A percentile compares a stretch with the other conserved stretches of the same genome.
Evolutionary conservation across 2,888 invertebrate species (phyloP).

Genomic region (Neocrepidodera transversa): DNA sequence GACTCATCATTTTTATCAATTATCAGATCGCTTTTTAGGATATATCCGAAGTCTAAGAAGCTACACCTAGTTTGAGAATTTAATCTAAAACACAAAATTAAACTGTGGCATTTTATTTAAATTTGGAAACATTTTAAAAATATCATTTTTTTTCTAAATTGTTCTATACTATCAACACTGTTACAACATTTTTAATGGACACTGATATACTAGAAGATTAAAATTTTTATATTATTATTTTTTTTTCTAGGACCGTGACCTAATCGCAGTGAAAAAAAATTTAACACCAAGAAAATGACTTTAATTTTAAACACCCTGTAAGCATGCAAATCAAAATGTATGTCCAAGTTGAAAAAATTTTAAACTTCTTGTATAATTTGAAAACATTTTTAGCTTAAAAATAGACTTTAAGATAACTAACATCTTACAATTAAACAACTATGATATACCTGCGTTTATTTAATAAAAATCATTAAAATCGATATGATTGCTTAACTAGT

Average conservation of each 20-base stretch:
- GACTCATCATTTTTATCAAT: too few species aligned
- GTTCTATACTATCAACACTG: conserved; percentile 29
- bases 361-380: conserved; percentile 12
- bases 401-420: conserved; percentile 33
- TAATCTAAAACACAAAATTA: conserved; percentile 15
- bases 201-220: conserved; percentile 22
- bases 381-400: conserved; percentile 22
- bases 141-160: conserved; percentile 15
- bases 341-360: neutral
- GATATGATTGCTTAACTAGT: conserved; percentile 4
- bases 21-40: conserved; percentile 14
- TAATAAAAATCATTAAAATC: conserved; percentile 9
- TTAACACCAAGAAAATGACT: too few species aligned
- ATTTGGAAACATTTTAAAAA: conserved; percentile 9
- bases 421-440: conserved; percentile 30
- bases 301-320: too few species aligned
- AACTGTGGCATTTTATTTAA: conserved; percentile 3
- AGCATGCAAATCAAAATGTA: too few species aligned
- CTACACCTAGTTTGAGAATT: conserved; percentile 12
- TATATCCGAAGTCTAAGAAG: conserved; percentile 18
- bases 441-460: neutral
- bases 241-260: too few species aligned
- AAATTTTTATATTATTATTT: neutral
- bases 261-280: too few species aligned
- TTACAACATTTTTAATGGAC: conserved; percentile 12